Conservation (phyloP, 2,888 invertebrate genomes). For the Protonemura montana region DNA sequence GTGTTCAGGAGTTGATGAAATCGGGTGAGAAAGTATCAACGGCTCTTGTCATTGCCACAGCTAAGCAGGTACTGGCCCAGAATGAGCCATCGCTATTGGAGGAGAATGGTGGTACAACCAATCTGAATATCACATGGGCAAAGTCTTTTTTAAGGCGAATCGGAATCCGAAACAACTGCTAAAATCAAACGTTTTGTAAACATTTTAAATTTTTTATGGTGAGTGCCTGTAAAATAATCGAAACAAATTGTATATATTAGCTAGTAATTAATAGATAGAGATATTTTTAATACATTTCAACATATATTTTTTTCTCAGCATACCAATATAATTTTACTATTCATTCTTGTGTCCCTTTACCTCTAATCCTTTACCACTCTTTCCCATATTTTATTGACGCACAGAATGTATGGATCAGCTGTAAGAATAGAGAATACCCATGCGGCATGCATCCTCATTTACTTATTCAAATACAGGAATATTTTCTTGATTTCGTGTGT, state of each 20-base stretch:
- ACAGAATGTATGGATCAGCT: no score
- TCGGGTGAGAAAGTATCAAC: slow-evolving; percentile 54
- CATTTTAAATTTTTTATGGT: neutral
- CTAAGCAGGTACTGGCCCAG: slow-evolving; percentile 56
- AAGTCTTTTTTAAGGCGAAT: slow-evolving; percentile 55
- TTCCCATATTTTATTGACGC: no score
- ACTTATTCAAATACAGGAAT: no score
- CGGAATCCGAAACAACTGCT: slow-evolving; percentile 49
- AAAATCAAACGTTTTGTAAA: neutral
- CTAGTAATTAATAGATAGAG: neutral
- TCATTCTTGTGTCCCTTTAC: no score
- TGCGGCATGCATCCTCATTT: no score
- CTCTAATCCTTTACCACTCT: no score
- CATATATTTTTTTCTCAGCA: neutral
- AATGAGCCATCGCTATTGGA: slow-evolving; percentile 56
- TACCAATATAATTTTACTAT: no score
- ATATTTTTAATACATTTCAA: neutral
- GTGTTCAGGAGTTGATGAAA: slow-evolving; percentile 53
- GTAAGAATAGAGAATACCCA: no score
- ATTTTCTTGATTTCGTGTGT: no score
- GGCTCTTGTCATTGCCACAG: slow-evolving; percentile 56
- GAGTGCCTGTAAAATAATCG: neutral
- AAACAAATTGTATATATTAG: neutral
- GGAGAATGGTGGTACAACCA: slow-evolving; percentile 58
- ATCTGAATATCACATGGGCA: slow-evolving; percentile 58